phyloP scores from a whole-genome alignment of 2,888 invertebrate genomes.

The Coleophora deauratella region DNA sequence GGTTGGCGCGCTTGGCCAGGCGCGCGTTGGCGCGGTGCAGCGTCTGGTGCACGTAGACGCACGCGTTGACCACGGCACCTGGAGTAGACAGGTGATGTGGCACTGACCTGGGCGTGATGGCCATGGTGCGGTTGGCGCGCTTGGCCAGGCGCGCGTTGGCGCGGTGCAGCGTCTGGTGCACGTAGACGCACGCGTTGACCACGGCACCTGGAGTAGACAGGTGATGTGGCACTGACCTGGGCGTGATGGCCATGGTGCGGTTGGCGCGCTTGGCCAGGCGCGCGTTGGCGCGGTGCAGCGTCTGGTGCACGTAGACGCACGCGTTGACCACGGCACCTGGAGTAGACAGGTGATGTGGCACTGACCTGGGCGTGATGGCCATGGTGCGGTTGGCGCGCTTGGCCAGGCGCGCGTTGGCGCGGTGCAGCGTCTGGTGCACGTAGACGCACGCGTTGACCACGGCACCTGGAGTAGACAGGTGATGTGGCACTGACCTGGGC shows the following conservation, averaged over 20 bases:
- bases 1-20: conserved; percentile 91
- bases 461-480: too few species aligned
- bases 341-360: too few species aligned
- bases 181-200: conserved; percentile 90
- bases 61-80: conserved; percentile 86
- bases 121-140: conserved; percentile 96
- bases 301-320: conserved; percentile 96
- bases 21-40: conserved; percentile 94
- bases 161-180: conserved; percentile 96
- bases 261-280: conserved; percentile 93
- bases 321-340: conserved; percentile 84
- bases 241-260: conserved; percentile 94
- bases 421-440: too few species aligned
- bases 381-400: too few species aligned
- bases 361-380: too few species aligned
- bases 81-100: conserved; percentile 75
- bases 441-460: too few species aligned
- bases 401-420: too few species aligned
- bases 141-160: conserved; percentile 93
- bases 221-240: conserved; percentile 58
- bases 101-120: conserved; percentile 79
- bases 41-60: conserved; percentile 96
- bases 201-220: conserved; percentile 76
- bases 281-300: conserved; percentile 94
- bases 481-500: too few species aligned